Base-by-base conservation (phyloP, 2,888 invertebrate genomes). In the Coenonympha arcania region DNA sequence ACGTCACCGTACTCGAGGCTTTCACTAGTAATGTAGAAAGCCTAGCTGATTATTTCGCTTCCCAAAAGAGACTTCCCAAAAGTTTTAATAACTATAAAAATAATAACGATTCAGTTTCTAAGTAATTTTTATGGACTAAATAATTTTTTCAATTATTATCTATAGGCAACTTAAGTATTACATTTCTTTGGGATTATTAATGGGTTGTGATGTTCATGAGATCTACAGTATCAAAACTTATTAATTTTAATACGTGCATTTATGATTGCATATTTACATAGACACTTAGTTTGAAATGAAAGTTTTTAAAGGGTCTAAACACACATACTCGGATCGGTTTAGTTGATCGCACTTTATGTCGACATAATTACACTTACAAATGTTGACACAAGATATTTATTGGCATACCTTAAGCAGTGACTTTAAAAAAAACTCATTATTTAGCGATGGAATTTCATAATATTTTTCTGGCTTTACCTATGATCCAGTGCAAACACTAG, bases 241-340 rank as follows among this genome's bases (percentile, higher is more conserved):
- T 30, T 30, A 11, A 41, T 30, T 41, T 30, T 18, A n/a, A 6
- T 19, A 30, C 30, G 41, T 40, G 34, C 48, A 26, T 48, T 34
- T 24, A 54, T 42, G 45, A 45, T 44, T 40, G 39, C 34, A 19
- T 49, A 55, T 55, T 34, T 28, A 36, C 54, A 51, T 49, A 55
- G 46, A 43, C 43, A 48, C 39, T 42, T 41, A 36, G 46, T 30
- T 43, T 30, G 15, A 31, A 54, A 54, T 40, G 41, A 46, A 48
- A 18, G 26, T 45, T 45, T 9, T 34, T 18, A 11, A 5, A 37
- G 39, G 22, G 39, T 24, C 15, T 22, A 0, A 9, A 4, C 9
- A 39, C 15, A 39, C 24, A 3, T 16, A 5, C 24, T 24, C 39
- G 39, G 24, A 13, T 6, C 13, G 3, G 19, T 9, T n/a, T n/a